Evolutionary conservation across 2,797 vertebrate genomes (phyloP).

Genomic region (Artibeus jamaicensis): DNA sequence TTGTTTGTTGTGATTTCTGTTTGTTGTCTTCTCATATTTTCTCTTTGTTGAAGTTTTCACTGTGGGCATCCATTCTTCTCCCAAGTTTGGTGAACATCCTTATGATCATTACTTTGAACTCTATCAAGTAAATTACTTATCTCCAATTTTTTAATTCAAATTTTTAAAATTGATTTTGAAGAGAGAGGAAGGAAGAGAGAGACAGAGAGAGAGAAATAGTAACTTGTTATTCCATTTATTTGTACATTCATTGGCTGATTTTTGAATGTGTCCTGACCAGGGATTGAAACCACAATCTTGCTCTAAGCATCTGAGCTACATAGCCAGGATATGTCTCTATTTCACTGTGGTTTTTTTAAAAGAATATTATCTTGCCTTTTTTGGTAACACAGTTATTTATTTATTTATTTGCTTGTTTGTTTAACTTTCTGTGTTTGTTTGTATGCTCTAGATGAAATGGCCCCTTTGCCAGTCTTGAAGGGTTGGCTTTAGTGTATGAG

Average conservation of each 20-base stretch:
- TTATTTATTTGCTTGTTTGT: neutral
- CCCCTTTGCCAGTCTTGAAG: neutral
- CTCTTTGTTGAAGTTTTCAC: neutral
- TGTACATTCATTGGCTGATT: neutral
- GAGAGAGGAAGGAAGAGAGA: neutral
- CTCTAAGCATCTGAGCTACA: neutral
- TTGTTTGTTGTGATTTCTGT: neutral
- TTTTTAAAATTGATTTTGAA: neutral
- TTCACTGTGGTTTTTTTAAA: neutral
- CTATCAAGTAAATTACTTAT: neutral
- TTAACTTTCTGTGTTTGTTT: neutral
- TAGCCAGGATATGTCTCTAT: neutral
- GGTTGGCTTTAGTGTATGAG: neutral
- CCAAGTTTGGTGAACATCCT: neutral
- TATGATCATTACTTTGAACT: neutral
- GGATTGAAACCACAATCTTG: neutral
- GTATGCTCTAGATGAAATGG: neutral
- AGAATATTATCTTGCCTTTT: neutral
- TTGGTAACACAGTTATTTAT: neutral
- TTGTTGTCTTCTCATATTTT: neutral
- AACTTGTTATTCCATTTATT: neutral
- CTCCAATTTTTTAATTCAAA: neutral
- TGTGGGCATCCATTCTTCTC: neutral
- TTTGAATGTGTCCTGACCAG: neutral
- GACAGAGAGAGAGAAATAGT: too few species aligned